Evolutionary conservation across 1,140 invertebrate genomes (phyloP), one percentile per base, ranked within the genome.

Genomic region (Hirudo medicinalis): DNA sequence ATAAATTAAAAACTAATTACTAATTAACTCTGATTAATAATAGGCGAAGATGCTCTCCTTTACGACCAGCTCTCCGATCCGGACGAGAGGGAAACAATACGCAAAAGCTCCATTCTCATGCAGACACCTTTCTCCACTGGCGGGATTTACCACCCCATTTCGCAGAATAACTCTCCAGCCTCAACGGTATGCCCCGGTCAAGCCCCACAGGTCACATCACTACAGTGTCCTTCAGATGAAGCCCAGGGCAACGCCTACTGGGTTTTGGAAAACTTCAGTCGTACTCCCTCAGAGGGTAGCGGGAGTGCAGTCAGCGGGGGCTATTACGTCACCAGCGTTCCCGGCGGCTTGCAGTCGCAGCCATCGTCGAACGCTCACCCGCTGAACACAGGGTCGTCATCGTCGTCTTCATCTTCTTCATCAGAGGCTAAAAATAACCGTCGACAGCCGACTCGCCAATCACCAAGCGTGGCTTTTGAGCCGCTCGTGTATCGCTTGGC

Each of bases 181-280:
- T 25, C 22, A 4, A 63, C 22, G 22, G 57, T 20, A 1, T 63
- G 57, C 57, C 3, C 29, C 29, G 22, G 29, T 9, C 11, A 63
- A 22, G 22, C 11, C 8, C 13, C 22, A 8, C 57, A 63, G 29
- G 57, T 63, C 11, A 20, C 57, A 63, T 3, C 57, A 2, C 22
- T 25, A 22, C 57, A 63, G 57, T 49, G 43, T 9, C 43, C 43
- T 49, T 5, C 57, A 25, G 22, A 63, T 25, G 22, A 22, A 63
- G 22, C 15, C 20, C 22, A 22, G 22, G 22, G 22, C 22, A 32
- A 63, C 19, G 57, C 57, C 29, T 63, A 63, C 29, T 63, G 57
- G 57, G 57, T 63, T 20, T 11, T 63, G 57, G 57, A 63, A 63
- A 63, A 63, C 57, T 63, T 25, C 57, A 63, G 57, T 11, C 22